A percentile compares a stretch with the other conserved stretches of the same genome.
These are phyloP conservation scores for Clinocottus analis DNA, from an alignment of 2,113 vertebrate genomes.

Conservation along the genomic window DNA sequence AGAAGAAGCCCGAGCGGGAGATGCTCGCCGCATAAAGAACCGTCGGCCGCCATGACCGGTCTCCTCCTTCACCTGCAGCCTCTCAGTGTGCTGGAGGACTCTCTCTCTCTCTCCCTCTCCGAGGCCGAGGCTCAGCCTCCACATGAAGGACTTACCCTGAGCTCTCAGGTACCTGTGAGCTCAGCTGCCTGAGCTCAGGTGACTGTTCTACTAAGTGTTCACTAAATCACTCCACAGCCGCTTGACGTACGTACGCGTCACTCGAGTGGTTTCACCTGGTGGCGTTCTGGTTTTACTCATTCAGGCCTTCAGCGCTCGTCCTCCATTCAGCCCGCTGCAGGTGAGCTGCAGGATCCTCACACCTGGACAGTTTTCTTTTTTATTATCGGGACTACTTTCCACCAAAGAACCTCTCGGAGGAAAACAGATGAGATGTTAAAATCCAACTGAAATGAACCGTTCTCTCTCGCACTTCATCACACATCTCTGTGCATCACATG, in stretches of 20 bases:
- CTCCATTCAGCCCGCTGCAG: too few species aligned
- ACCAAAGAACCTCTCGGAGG: background rate
- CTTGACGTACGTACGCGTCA: too few species aligned
- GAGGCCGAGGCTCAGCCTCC: background rate
- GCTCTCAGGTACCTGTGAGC: background rate
- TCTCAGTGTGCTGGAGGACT: too few species aligned
- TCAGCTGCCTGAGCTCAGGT: too few species aligned
- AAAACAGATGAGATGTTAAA: background rate
- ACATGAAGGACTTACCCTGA: background rate
- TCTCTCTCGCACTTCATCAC: background rate
- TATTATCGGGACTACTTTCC: background rate
- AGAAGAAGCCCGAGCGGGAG: conserved; percentile 76
- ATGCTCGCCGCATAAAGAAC: conserved; percentile 75
- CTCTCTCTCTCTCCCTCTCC: background rate
- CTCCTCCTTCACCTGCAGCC: too few species aligned
- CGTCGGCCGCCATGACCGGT: background rate
- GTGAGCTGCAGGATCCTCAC: too few species aligned
- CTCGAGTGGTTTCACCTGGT: too few species aligned
- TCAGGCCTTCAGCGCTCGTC: too few species aligned
- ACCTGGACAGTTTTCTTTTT: background rate
- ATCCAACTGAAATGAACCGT: background rate
- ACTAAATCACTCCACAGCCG: too few species aligned
- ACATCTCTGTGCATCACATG: background rate
- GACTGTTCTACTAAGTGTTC: too few species aligned
- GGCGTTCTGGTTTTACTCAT: too few species aligned